A percentile compares a stretch with the other conserved stretches of the same genome.
phyloP scores from a whole-genome alignment of 2,888 invertebrate species.

The Lottia scabra region DNA sequence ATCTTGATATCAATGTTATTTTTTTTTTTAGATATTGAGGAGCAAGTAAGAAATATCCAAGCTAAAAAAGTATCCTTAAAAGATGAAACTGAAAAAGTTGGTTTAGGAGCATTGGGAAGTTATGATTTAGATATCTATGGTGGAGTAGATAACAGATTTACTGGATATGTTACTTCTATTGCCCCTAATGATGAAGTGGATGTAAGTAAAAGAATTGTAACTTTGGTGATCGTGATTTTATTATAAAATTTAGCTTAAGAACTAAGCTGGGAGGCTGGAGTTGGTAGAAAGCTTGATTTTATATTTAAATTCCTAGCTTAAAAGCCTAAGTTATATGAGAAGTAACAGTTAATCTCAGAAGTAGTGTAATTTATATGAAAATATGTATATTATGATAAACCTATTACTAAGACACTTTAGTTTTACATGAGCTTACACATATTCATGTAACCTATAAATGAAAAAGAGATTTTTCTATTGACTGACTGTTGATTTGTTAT shows the following conservation, averaged over 20 bases:
- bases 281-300: too few species aligned
- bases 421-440: too few species aligned
- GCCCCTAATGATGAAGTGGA: conserved; percentile 96
- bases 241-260: too few species aligned
- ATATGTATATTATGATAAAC: too few species aligned
- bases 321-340: too few species aligned
- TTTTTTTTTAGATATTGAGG: conserved; percentile 86
- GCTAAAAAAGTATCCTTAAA: conserved; percentile 80
- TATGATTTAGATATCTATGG: conserved; percentile 96
- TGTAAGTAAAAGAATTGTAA: conserved; percentile 50
- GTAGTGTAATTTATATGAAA: too few species aligned
- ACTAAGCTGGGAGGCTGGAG: background rate
- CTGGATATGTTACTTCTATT: conserved; percentile 95
- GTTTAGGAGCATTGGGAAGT: conserved; percentile 85
- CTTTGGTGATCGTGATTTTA: background rate
- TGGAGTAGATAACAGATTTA: conserved; percentile 86
- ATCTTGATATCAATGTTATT: conserved; percentile 6
- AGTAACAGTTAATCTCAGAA: too few species aligned
- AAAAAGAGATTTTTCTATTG: too few species aligned
- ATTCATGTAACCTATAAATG: too few species aligned
- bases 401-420: too few species aligned
- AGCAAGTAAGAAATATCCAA: conserved; percentile 92
- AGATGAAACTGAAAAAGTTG: conserved; percentile 73
- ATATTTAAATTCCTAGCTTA: too few species aligned
- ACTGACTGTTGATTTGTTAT: background rate